A percentile compares a stretch with the other conserved stretches of the same genome.
Conservation (phyloP, 2,113 vertebrate genomes). For the Crotophaga sulcirostris region DNA sequence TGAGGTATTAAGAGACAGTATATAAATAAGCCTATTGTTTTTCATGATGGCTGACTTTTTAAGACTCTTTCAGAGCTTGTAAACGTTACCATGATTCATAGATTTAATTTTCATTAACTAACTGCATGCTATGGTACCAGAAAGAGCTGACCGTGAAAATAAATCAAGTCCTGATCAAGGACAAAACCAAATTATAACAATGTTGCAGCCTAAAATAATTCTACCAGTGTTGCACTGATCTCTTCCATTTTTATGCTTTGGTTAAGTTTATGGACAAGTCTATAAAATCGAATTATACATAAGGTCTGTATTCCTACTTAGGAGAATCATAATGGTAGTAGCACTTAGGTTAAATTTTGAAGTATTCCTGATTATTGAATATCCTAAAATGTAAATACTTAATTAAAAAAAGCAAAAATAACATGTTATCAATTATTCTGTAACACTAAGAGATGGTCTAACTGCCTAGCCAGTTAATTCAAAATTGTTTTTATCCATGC, state of each 20-base stretch:
- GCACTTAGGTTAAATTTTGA: neutral
- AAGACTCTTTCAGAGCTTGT: neutral
- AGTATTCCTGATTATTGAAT: neutral
- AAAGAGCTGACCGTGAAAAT: neutral
- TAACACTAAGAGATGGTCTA: neutral
- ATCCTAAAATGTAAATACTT: neutral
- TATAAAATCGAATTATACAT: neutral
- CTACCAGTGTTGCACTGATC: neutral
- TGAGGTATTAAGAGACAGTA: neutral
- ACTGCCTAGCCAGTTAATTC: neutral
- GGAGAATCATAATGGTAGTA: neutral
- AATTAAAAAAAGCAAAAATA: neutral
- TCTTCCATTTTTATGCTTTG: neutral
- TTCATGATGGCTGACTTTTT: neutral
- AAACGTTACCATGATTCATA: neutral
- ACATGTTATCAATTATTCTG: neutral
- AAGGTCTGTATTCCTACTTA: neutral
- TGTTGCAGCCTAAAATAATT: neutral
- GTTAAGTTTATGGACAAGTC: neutral
- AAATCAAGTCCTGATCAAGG: neutral
- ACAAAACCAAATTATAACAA: neutral
- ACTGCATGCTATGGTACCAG: neutral
- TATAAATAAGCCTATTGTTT: neutral
- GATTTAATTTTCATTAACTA: neutral
- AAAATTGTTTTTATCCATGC: fast-evolving